A percentile compares a stretch with the other conserved stretches of the same genome.
Evolutionary conservation across 2,797 vertebrate genomes (phyloP).

Genomic region (Acomys russatus): DNA sequence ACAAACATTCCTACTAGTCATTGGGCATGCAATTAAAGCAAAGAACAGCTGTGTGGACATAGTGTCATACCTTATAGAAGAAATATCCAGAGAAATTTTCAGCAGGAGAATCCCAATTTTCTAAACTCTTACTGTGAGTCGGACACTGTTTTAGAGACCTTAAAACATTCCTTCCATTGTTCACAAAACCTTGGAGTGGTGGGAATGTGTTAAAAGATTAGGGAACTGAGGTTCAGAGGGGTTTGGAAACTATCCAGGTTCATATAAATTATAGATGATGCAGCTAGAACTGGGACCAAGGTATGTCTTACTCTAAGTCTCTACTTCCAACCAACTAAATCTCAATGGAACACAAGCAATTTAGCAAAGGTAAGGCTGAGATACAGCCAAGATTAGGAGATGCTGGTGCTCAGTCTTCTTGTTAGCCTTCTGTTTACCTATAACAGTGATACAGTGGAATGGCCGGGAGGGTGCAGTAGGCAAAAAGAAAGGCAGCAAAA

Average conservation of each 20-base stretch:
- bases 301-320: background rate
- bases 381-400: background rate
- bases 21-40: slow-evolving; percentile 51
- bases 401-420: background rate
- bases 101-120: background rate
- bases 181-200: background rate
- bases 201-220: background rate
- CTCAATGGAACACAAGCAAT: background rate
- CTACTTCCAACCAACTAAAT: slow-evolving; percentile 20
- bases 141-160: slow-evolving; percentile 14
- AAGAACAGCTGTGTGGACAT: slow-evolving; percentile 4
- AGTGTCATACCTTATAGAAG: slow-evolving; percentile 5
- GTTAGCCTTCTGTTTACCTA: background rate
- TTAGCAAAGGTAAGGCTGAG: background rate
- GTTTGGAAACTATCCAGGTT: slow-evolving; percentile 5
- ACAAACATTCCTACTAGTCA: slow-evolving; percentile 38
- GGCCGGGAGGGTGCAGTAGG: background rate
- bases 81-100: background rate
- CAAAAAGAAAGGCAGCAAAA: background rate
- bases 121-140: background rate
- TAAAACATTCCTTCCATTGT: slow-evolving; percentile 29
- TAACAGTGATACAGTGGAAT: background rate
- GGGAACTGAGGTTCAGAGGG: background rate
- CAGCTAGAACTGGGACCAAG: background rate
- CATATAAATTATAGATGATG: background rate